These are phyloP conservation scores for Elephas maximus DNA, from an alignment of 2,113 vertebrate species.

Conservation along the genomic window DNA sequence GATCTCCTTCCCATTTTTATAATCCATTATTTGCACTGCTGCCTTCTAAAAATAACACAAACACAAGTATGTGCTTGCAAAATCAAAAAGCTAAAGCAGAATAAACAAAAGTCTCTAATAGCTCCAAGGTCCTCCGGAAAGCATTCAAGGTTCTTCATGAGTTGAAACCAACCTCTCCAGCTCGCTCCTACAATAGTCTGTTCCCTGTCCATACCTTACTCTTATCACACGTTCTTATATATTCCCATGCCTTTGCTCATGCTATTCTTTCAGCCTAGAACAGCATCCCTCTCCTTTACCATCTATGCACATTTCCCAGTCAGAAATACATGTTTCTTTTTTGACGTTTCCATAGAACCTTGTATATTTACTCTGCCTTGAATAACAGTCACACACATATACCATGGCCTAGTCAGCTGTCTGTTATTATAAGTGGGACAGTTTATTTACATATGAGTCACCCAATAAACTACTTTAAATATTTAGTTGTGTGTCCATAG, in stretches of 20 bases:
- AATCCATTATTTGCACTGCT: background rate
- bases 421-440: background rate
- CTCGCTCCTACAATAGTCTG: background rate
- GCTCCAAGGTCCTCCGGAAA: background rate
- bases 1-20: background rate
- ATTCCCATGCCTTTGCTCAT: background rate
- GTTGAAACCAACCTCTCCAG: background rate
- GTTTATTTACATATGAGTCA: background rate
- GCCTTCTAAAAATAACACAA: slow-evolving; percentile 48
- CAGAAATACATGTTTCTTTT: background rate
- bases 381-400: background rate
- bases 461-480: background rate
- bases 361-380: background rate
- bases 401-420: background rate
- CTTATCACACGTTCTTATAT: background rate
- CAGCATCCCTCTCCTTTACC: background rate
- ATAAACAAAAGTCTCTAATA: background rate
- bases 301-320: background rate
- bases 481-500: background rate
- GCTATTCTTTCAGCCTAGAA: background rate
- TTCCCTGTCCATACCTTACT: background rate
- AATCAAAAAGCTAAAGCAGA: background rate
- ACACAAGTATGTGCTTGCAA: background rate
- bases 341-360: background rate
- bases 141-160: background rate